phyloP scores from a whole-genome alignment of 35 echinoderm and acorn worm genomes.

The Heliocidaris erythrogramma region DNA sequence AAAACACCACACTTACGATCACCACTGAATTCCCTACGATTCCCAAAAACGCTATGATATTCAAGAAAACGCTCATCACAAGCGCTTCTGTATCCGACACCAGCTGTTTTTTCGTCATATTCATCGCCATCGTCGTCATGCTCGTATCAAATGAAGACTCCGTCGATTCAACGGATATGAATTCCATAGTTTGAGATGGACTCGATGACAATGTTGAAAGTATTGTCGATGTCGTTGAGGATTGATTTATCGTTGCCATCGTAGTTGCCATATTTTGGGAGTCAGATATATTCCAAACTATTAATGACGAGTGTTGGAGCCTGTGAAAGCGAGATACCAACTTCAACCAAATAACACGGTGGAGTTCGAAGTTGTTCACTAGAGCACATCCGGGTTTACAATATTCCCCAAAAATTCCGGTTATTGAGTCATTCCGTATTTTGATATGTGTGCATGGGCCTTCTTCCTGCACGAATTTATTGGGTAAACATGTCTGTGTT shows the following conservation, averaged over 20 bases:
- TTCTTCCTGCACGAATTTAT: neutral
- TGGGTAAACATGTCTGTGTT: neutral
- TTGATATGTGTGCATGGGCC: neutral
- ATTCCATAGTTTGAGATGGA: neutral
- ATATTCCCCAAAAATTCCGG: neutral
- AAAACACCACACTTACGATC: slow-evolving; percentile 63
- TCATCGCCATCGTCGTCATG: neutral
- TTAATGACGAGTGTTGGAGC: neutral
- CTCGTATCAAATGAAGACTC: neutral
- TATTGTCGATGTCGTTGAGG: neutral
- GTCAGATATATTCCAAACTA: neutral
- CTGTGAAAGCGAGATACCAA: neutral
- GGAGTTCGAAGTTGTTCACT: neutral
- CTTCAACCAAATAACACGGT: neutral
- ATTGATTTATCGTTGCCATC: neutral
- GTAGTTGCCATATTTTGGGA: neutral
- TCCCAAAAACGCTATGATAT: slow-evolving; percentile 44
- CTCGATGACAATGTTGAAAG: neutral
- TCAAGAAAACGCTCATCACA: slow-evolving; percentile 23
- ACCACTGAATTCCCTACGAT: slow-evolving; percentile 77
- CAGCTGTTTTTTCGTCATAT: neutral
- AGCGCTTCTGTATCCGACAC: slow-evolving; percentile 36
- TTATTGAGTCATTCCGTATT: neutral
- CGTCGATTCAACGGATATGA: neutral
- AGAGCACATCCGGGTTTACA: neutral